Evolutionary conservation across 2,888 invertebrate species (phyloP).

Genomic region (Cantharis rustica): DNA sequence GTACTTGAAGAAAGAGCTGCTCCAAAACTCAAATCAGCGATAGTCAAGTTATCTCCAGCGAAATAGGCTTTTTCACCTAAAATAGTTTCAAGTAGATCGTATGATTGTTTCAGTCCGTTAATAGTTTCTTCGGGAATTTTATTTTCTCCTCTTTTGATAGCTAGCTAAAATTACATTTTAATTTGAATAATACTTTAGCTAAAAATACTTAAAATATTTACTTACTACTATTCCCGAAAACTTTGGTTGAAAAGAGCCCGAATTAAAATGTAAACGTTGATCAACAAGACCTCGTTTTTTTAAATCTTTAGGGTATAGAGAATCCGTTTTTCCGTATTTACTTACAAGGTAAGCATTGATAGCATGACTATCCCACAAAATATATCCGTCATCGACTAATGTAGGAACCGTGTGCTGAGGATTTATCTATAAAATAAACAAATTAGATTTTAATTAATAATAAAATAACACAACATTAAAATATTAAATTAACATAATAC

Average conservation of each 20-base stretch:
- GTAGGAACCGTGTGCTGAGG: conserved; percentile 64
- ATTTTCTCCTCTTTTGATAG: conserved; percentile 40
- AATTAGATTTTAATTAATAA: neutral
- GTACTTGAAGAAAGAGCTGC: conserved; percentile 47
- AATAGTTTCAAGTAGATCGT: conserved; percentile 57
- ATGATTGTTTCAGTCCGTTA: conserved; percentile 47
- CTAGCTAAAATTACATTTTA: conserved; percentile 52
- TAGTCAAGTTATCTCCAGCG: conserved; percentile 59
- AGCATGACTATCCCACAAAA: conserved; percentile 59
- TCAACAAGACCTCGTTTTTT: conserved; percentile 59
- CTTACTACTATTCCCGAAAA: conserved; percentile 56
- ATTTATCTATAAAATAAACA: conserved; percentile 57
- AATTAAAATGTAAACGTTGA: conserved; percentile 61
- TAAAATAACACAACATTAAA: no score
- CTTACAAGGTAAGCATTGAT: conserved; percentile 59
- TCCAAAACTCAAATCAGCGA: conserved; percentile 61
- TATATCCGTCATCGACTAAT: conserved; percentile 61
- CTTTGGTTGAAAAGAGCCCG: conserved; percentile 57
- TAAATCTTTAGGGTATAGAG: conserved; percentile 62
- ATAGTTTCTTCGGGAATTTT: conserved; percentile 24
- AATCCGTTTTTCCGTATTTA: conserved; percentile 60
- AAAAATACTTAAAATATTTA: conserved; percentile 14
- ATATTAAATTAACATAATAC: no score
- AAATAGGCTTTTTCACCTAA: conserved; percentile 57
- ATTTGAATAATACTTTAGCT: neutral